A percentile compares a stretch with the other conserved stretches of the same genome.
These are phyloP conservation scores for Nycticorax nycticorax DNA, from an alignment of 2,113 vertebrate genomes.

Conservation along the genomic window DNA sequence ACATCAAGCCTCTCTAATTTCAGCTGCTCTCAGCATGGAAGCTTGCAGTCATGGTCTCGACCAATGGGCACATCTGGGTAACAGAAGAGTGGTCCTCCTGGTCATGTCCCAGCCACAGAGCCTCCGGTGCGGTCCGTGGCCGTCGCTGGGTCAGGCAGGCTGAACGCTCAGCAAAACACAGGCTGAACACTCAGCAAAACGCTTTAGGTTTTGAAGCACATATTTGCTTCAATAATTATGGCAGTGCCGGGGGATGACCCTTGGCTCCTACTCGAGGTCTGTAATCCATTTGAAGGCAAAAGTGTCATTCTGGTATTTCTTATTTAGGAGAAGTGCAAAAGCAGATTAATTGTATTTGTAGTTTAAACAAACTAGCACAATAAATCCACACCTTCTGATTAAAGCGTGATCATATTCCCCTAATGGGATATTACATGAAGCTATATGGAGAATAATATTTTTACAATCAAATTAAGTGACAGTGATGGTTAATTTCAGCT, in stretches of 20 bases:
- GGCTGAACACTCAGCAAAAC: background rate
- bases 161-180: background rate
- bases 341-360: conserved; percentile 64
- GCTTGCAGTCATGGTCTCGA: conserved; percentile 73
- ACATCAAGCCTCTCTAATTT: conserved; percentile 99
- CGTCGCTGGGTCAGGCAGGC: background rate
- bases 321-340: conserved; percentile 34
- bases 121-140: background rate
- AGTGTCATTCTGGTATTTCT: background rate
- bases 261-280: background rate
- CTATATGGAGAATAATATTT: conserved; percentile 71
- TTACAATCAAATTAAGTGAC: conserved; percentile 68
- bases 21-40: conserved; percentile 94
- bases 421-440: conserved; percentile 66
- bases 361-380: conserved; percentile 65
- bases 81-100: conserved; percentile 74
- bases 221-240: conserved; percentile 14
- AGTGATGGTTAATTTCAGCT: conserved; percentile 65
- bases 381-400: conserved; percentile 66
- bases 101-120: conserved; percentile 18
- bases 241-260: background rate
- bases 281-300: conserved; percentile 17
- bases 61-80: conserved; percentile 86
- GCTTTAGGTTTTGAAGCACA: background rate
- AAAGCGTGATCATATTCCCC: conserved; percentile 52